These are phyloP conservation scores for Micromesistius poutassou DNA, from an alignment of 2,797 vertebrate species.

Conservation along the genomic window DNA sequence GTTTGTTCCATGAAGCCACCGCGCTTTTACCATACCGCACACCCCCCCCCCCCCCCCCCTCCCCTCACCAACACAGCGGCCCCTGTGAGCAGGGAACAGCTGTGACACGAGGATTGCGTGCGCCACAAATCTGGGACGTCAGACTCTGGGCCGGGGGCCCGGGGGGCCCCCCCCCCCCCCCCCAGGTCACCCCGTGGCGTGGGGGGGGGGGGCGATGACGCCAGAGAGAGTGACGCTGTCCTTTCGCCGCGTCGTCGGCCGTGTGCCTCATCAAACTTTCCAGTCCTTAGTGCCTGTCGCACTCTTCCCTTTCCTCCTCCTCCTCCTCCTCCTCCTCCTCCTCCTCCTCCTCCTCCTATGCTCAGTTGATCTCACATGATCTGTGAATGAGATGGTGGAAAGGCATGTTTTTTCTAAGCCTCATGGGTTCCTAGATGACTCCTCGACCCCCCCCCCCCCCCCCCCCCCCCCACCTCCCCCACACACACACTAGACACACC, in stretches of 20 bases:
- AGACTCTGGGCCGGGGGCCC: neutral
- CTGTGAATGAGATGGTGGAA: neutral
- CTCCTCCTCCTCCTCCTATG: constrained; percentile 21
- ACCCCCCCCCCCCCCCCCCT: neutral
- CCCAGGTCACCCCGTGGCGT: neutral
- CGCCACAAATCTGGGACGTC: neutral
- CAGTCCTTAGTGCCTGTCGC: constrained; percentile 17
- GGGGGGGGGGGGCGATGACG: neutral
- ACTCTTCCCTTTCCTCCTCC: constrained; percentile 27
- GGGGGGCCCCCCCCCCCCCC: too few relatives aligned
- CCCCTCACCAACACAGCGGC: neutral
- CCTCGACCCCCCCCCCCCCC: neutral
- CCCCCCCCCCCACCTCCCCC: too few relatives aligned
- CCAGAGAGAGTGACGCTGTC: constrained; percentile 20
- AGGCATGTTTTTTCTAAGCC: neutral
- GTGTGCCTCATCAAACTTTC: constrained; percentile 32
- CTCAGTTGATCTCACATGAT: neutral
- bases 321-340: constrained; percentile 40
- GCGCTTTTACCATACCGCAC: neutral
- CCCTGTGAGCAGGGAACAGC: neutral
- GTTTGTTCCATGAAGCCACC: neutral
- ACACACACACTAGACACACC: neutral
- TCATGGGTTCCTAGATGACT: neutral
- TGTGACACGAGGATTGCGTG: neutral
- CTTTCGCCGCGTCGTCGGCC: constrained; percentile 31